Base-by-base conservation (phyloP, 2,888 invertebrate genomes). In the Polymixis flavicincta region DNA sequence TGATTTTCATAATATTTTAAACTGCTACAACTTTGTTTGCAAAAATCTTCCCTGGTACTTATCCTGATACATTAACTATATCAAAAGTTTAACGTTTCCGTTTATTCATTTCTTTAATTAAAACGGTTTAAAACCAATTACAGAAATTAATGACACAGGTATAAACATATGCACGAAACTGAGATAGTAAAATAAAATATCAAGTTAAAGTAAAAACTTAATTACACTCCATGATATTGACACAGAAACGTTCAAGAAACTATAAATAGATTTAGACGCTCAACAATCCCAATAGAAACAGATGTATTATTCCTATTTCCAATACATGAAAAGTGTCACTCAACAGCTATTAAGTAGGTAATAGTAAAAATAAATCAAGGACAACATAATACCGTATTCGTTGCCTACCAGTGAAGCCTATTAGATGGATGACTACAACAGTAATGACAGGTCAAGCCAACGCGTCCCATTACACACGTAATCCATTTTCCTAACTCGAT, bases 401-500 rank as follows among this genome's bases (percentile, higher is more conserved):
- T 82, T 52, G 64, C 28, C n/a, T 32, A 50, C 50, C 50, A 61
- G 48, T 69, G 69, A 77, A 78, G 59, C 64, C 69, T 83, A 79
- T 82, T 69, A 77, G 11, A 65, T 37, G 77, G 78, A 82, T 79
- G 69, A 50, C 69, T 64, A 60, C 64, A 64, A 25, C 63, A 60
- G 42, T 79, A 79, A 82, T 79, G 64, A 77, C 64, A 69, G 79
- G 77, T 83, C 78, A 69, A 28, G 54, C 25, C 78, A 65, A 69
- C 69, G 50, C 57, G 68, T 54, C n/a, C 59, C 64, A 82, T 79
- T 83, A 82, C 64, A 69, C 54, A 69, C 52, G 64, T 77, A 69
- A 79, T 82, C 42, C 68, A 82, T 82, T 79, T 69, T 55, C 54
- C 42, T 82, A 61, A 79, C 64, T 65, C 32, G 59, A 77, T 82